Percentiles rank a stretch among this genome's conserved stretches.
phyloP scores from a whole-genome alignment of 1,140 invertebrate genomes.

The Drosophila melanogaster region DNA sequence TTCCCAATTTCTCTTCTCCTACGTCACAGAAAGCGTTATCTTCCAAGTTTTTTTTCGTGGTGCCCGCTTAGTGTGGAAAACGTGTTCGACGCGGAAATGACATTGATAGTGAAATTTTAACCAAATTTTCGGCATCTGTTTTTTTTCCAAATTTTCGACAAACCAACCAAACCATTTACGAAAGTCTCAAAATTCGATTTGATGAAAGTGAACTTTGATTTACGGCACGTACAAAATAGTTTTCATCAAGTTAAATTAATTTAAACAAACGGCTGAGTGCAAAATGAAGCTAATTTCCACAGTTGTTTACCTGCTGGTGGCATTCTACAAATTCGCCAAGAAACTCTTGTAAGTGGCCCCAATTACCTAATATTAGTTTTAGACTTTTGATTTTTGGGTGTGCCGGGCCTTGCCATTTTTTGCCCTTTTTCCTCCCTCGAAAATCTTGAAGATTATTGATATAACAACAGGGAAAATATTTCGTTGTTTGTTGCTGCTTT shows the following conservation, averaged over 20 bases:
- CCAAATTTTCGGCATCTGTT: conserved; percentile 20
- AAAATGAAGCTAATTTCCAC: conserved; percentile 75
- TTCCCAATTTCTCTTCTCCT: conserved; percentile 14
- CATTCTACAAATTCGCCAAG: conserved; percentile 71
- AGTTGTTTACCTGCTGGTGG: conserved; percentile 61
- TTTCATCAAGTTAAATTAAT: conserved; percentile 10
- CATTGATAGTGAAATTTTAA: conserved; percentile 78
- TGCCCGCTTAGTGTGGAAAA: conserved; percentile 69
- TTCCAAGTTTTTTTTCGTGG: conserved; percentile 35
- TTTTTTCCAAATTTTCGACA: conserved; percentile 8
- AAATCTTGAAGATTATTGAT: conserved; percentile 41
- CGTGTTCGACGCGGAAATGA: conserved; percentile 78
- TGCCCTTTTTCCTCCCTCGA: conserved; percentile 10
- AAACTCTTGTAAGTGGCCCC: conserved; percentile 73
- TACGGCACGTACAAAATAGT: conserved; percentile 12
- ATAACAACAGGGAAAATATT: conserved; percentile 37
- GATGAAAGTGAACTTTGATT: conserved; percentile 31
- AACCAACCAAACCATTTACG: conserved; percentile 8
- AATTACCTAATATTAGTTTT: conserved; percentile 47
- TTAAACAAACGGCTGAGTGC: conserved; percentile 8
- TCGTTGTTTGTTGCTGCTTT: conserved; percentile 21
- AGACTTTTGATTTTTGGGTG: conserved; percentile 13
- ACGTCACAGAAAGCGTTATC: conserved; percentile 53
- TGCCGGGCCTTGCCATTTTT: conserved; percentile 27
- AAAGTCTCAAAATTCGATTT: neutral